Evolutionary conservation across 2,797 vertebrate genomes (phyloP).

Genomic region (Meriones psammophilus): DNA sequence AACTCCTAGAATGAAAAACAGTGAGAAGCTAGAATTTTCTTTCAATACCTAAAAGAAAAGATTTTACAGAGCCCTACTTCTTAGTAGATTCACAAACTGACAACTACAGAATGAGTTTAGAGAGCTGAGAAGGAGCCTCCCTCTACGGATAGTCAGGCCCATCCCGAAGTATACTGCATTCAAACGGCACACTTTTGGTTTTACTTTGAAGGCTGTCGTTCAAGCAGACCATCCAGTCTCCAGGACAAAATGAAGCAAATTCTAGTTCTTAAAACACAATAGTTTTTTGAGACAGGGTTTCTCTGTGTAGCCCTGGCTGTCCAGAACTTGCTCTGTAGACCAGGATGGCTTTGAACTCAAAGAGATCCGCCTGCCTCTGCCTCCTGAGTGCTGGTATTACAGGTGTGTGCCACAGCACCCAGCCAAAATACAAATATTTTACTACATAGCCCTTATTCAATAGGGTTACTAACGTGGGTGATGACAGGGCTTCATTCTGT

Average conservation of each 20-base stretch:
- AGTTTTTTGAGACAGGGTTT: too few species aligned
- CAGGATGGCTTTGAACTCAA: too few species aligned
- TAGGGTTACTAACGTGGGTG: neutral
- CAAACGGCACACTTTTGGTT: constrained; percentile 54
- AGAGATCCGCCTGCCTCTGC: too few species aligned
- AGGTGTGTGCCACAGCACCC: too few species aligned
- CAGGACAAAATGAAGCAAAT: constrained; percentile 66
- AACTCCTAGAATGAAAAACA: neutral
- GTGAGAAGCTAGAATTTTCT: neutral
- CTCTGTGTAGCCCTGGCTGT: too few species aligned
- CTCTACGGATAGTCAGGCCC: constrained; percentile 1
- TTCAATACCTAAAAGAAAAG: neutral
- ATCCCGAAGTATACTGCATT: constrained; percentile 9
- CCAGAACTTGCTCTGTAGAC: too few species aligned
- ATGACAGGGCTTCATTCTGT: neutral
- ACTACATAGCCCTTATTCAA: constrained; percentile 14
- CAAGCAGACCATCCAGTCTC: constrained; percentile 23
- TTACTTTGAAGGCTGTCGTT: constrained; percentile 51
- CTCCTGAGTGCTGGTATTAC: too few species aligned
- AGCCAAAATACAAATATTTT: neutral
- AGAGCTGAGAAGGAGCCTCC: neutral
- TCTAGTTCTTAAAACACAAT: constrained; percentile 22
- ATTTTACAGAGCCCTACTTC: neutral
- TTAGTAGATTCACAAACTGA: constrained; percentile 19
- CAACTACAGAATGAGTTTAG: neutral